phyloP scores from a whole-genome alignment of 2,888 invertebrate genomes.

The Papilio demoleus region DNA sequence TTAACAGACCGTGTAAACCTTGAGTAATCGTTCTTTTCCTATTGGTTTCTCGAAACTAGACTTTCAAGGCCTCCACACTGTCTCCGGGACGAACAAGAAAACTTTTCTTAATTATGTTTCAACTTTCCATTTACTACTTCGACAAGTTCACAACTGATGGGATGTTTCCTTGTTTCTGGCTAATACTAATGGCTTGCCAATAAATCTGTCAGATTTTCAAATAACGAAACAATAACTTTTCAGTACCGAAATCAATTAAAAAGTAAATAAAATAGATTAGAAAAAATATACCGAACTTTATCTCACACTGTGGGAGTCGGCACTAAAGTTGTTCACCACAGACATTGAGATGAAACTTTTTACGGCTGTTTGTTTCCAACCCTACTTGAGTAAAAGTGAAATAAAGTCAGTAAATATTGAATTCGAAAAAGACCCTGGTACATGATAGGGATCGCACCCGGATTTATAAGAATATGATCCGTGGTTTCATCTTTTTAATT shows the following conservation, averaged over 20 bases:
- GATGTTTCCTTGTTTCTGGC: not conserved
- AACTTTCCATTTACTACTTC: conserved; percentile 50
- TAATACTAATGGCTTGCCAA: not conserved
- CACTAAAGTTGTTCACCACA: no score
- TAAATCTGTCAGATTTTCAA: not conserved
- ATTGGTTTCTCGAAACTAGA: conserved; percentile 27
- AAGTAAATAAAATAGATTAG: no score
- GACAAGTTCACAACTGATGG: not conserved
- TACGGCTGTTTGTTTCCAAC: no score
- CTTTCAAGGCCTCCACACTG: conserved; percentile 17
- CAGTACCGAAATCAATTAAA: not conserved
- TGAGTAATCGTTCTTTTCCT: conserved; percentile 22
- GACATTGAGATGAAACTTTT: no score
- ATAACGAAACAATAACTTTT: not conserved
- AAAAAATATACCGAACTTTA: no score
- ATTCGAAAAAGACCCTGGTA: no score
- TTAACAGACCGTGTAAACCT: conserved; percentile 20
- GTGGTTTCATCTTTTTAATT: no score
- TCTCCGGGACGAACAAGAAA: conserved; percentile 26
- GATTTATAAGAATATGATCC: no score
- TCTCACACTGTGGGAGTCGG: no score
- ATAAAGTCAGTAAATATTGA: no score
- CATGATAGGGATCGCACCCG: no score
- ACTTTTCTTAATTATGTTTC: conserved; percentile 35
- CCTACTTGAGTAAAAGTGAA: no score